phyloP scores from a whole-genome alignment of 2,113 vertebrate species.

The Tinamus guttatus region DNA sequence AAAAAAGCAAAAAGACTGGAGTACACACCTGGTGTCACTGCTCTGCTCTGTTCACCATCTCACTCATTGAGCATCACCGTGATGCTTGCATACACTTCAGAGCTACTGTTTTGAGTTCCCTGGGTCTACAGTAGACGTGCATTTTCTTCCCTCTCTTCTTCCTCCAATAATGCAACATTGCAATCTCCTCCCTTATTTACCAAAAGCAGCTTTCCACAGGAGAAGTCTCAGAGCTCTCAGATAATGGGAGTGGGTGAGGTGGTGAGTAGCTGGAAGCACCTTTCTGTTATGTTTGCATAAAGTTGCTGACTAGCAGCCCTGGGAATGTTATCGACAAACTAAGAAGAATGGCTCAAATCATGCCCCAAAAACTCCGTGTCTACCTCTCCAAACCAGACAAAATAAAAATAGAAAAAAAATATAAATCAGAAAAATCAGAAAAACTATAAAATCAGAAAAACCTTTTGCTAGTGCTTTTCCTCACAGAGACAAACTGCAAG shows the following conservation, averaged over 20 bases:
- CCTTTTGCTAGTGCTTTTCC: not conserved
- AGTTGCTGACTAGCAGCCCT: not conserved
- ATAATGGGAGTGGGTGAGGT: fast-evolving
- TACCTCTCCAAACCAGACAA: not conserved
- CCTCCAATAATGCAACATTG: not conserved
- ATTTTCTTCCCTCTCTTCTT: not conserved
- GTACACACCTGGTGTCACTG: not conserved
- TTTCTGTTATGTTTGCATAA: not conserved
- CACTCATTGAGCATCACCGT: not conserved
- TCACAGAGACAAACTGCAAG: not conserved
- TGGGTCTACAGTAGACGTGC: not conserved
- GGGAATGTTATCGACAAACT: not conserved
- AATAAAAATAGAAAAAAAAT: no score
- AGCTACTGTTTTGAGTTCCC: not conserved
- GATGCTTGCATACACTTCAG: not conserved
- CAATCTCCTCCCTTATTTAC: not conserved
- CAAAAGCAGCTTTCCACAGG: not conserved
- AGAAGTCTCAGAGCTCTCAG: not conserved
- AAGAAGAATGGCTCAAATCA: not conserved
- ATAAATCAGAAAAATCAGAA: no score
- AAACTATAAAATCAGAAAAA: no score
- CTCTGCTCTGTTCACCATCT: not conserved
- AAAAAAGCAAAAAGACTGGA: not conserved
- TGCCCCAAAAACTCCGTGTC: not conserved
- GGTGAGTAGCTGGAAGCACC: not conserved